phyloP scores from a whole-genome alignment of 2,113 vertebrate species.

The Helogale parvula region DNA sequence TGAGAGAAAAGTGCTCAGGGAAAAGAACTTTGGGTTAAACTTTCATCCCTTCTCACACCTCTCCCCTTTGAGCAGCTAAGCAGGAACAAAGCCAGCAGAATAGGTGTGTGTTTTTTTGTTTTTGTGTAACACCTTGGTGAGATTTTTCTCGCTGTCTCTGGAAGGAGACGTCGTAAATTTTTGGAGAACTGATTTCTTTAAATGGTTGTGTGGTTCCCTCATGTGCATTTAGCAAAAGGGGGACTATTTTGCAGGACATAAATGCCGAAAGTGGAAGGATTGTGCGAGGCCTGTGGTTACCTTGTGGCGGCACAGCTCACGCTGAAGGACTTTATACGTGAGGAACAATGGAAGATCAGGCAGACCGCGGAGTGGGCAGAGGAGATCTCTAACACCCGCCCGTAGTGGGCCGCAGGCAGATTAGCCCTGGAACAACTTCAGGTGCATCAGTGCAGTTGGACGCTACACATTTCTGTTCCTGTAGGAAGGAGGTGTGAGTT shows the following conservation, averaged over 20 bases:
- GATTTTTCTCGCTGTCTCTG: slow-evolving; percentile 32
- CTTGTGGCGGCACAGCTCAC: neutral
- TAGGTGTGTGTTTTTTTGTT: neutral
- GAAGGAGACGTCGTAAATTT: neutral
- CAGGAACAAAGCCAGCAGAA: neutral
- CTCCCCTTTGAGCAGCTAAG: neutral
- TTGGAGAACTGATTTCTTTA: neutral
- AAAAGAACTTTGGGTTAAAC: neutral
- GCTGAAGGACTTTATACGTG: neutral
- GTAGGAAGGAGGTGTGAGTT: neutral
- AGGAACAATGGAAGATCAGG: neutral
- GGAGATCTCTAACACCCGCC: neutral
- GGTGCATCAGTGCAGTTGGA: neutral
- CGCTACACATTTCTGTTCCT: neutral
- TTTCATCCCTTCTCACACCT: neutral
- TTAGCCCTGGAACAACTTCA: neutral
- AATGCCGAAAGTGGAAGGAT: neutral
- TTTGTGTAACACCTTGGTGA: neutral
- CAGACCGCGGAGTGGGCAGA: neutral
- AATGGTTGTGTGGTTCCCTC: neutral
- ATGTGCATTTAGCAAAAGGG: neutral
- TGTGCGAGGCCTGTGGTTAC: neutral
- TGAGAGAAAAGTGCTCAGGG: neutral
- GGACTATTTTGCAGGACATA: neutral
- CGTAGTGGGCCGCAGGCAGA: neutral